Percentiles rank a stretch among this genome's conserved stretches.
Conservation (phyloP, 1,140 invertebrate species). For the silkworm (Bombyx mori) region DNA sequence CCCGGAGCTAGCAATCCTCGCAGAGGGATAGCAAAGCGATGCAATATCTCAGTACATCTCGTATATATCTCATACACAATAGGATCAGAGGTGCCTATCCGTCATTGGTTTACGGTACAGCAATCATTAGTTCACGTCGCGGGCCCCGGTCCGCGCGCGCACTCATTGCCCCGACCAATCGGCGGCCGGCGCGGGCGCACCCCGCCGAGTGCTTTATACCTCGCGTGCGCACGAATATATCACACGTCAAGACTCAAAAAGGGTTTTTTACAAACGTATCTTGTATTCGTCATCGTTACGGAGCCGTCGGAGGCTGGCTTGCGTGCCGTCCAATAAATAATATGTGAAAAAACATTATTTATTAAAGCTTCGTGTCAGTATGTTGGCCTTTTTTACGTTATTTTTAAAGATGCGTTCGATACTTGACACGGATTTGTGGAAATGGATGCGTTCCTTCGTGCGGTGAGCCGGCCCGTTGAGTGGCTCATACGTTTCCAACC, state of each 20-base stretch:
- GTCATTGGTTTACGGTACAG: conserved; percentile 52
- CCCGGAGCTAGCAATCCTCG: neutral
- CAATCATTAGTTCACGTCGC: conserved; percentile 48
- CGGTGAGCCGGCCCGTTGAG: conserved; percentile 10
- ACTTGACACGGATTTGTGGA: conserved; percentile 57
- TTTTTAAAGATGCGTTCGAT: conserved; percentile 35
- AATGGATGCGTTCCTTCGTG: conserved; percentile 33
- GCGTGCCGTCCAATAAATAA: conserved; percentile 37
- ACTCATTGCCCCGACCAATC: conserved; percentile 52
- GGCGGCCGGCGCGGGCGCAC: conserved; percentile 46
- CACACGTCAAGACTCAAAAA: conserved; percentile 54
- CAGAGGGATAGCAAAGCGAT: conserved; percentile 11
- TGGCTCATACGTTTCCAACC: no score
- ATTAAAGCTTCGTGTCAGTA: conserved; percentile 34
- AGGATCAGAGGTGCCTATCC: conserved; percentile 50
- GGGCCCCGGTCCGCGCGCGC: conserved; percentile 22
- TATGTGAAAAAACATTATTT: conserved; percentile 39
- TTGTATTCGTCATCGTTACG: conserved; percentile 67
- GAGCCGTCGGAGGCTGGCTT: conserved; percentile 29
- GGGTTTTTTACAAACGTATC: conserved; percentile 56
- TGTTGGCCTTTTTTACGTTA: conserved; percentile 11
- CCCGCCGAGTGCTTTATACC: conserved; percentile 59
- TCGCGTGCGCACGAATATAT: conserved; percentile 54
- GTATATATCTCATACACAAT: conserved; percentile 26
- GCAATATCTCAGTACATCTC: conserved; percentile 15